phyloP scores from a whole-genome alignment of 2,113 vertebrate species.

The Nerophis ophidion region DNA sequence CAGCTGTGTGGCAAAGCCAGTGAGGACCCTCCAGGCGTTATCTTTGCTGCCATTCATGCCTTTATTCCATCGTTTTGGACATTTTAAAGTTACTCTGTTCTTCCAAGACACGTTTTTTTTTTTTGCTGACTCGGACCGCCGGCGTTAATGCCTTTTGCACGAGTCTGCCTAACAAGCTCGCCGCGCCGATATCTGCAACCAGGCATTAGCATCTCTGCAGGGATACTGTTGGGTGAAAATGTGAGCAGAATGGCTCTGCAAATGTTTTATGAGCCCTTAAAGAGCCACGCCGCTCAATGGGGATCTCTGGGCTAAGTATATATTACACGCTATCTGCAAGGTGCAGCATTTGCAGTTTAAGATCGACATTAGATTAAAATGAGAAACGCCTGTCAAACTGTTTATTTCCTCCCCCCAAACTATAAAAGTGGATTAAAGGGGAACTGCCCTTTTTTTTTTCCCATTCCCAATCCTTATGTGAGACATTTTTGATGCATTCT shows the following conservation, averaged over 20 bases:
- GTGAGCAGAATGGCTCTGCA: slow-evolving; percentile 39
- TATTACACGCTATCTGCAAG: slow-evolving; percentile 34
- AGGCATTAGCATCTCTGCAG: slow-evolving; percentile 45
- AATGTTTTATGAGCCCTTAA: slow-evolving; percentile 57
- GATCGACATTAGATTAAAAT: slow-evolving; percentile 49
- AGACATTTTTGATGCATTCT: no score
- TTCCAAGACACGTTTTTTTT: slow-evolving; percentile 5
- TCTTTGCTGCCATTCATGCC: slow-evolving; percentile 35
- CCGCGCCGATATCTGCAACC: slow-evolving; percentile 47
- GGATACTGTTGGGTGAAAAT: slow-evolving; percentile 38
- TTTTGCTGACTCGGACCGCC: slow-evolving; percentile 40
- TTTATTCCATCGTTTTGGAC: slow-evolving; percentile 1
- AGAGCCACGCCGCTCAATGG: slow-evolving; percentile 35
- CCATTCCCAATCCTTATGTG: no score
- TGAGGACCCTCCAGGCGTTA: slow-evolving; percentile 38
- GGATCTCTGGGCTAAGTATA: slow-evolving; percentile 41
- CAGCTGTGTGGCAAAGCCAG: slow-evolving; percentile 45
- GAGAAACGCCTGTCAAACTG: slow-evolving; percentile 33
- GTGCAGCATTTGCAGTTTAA: slow-evolving; percentile 58
- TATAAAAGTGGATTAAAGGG: slow-evolving; percentile 12
- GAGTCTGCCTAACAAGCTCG: slow-evolving; percentile 55
- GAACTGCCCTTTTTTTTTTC: no score
- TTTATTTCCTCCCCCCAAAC: slow-evolving; percentile 14
- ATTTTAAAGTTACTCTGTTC: slow-evolving; percentile 14
- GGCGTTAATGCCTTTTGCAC: slow-evolving; percentile 45